phyloP scores from a whole-genome alignment of 2,888 invertebrate genomes.

The Labia minor region DNA sequence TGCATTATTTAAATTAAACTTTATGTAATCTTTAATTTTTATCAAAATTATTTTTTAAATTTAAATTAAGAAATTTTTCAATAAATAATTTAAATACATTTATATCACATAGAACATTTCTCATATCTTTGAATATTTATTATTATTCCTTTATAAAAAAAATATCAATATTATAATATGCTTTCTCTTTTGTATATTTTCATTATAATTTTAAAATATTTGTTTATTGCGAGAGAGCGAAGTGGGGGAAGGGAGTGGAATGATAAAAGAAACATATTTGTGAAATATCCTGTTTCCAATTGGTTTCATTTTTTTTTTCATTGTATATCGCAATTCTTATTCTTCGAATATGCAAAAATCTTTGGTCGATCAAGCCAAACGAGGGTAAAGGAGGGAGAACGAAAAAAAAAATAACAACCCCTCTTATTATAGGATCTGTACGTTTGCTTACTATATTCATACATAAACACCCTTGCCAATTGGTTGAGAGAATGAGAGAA shows the following conservation, averaged over 20 bases:
- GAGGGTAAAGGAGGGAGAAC: neutral
- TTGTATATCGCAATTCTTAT: neutral
- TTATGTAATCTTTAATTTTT: too few relatives aligned
- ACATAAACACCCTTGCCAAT: neutral
- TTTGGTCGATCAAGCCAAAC: neutral
- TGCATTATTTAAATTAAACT: too few relatives aligned
- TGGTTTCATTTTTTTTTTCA: neutral
- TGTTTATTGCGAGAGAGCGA: neutral
- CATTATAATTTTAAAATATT: too few relatives aligned
- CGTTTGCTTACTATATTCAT: neutral
- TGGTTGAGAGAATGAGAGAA: neutral
- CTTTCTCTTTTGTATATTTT: too few relatives aligned
- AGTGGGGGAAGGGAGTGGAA: neutral
- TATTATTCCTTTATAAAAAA: too few relatives aligned
- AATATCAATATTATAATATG: too few relatives aligned
- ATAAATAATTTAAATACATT: too few relatives aligned
- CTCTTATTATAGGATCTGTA: neutral
- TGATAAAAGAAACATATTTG: neutral
- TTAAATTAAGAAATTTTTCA: too few relatives aligned
- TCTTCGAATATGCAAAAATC: constrained; percentile 6
- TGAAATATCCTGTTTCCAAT: constrained; percentile 13
- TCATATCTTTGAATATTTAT: too few relatives aligned
- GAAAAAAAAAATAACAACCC: neutral
- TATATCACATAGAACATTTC: too few relatives aligned
- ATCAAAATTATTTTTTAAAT: too few relatives aligned